phyloP scores from a whole-genome alignment of 1,140 invertebrate genomes.

The Plodia interpunctella region DNA sequence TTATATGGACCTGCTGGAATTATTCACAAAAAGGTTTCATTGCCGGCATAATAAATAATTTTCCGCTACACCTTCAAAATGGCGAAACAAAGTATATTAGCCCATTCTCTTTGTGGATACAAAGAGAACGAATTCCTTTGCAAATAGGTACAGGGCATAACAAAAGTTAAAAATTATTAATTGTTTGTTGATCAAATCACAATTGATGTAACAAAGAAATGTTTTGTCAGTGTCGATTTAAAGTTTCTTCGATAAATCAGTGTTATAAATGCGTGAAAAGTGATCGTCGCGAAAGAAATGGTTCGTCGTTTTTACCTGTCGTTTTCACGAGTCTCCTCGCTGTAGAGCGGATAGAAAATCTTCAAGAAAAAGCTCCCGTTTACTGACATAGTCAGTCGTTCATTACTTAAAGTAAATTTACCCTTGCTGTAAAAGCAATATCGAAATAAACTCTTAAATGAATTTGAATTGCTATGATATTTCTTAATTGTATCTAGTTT shows the following conservation, averaged over 20 bases:
- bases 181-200: conserved; percentile 21
- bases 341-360: neutral
- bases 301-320: conserved; percentile 2
- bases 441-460: neutral
- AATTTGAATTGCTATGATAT: neutral
- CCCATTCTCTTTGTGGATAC: conserved; percentile 3
- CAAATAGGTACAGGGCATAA: neutral
- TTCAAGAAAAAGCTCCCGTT: neutral
- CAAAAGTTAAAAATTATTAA: conserved; percentile 7
- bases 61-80: neutral
- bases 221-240: conserved; percentile 16
- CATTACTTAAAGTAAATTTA: too few species aligned
- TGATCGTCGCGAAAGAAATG: neutral
- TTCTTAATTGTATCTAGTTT: too few species aligned
- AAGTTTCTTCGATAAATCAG: conserved; percentile 13
- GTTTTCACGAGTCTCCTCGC: neutral
- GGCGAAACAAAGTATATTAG: conserved; percentile 10
- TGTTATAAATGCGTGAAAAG: conserved; percentile 10
- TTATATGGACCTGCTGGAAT: neutral
- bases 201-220: conserved; percentile 21
- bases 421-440: neutral
- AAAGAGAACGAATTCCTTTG: neutral
- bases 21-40: neutral
- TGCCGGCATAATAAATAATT: neutral
- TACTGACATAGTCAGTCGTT: conserved; percentile 4